These are phyloP conservation scores for Valencia hispanica DNA, from an alignment of 2,797 vertebrate species.

Conservation along the genomic window DNA sequence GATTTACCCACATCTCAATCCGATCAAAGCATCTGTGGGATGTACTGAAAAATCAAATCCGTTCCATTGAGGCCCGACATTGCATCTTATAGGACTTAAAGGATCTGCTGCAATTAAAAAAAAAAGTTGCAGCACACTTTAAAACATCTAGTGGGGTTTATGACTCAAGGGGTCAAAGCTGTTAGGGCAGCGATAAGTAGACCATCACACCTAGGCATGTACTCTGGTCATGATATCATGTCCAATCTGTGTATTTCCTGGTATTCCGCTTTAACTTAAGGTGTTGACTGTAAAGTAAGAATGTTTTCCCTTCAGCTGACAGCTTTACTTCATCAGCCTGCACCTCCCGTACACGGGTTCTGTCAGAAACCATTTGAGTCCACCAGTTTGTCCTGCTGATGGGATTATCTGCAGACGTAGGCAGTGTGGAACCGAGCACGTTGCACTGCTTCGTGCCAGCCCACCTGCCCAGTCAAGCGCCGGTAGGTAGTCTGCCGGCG, in stretches of 20 bases:
- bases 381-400: conserved; percentile 27
- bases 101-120: neutral
- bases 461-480: conserved; percentile 57
- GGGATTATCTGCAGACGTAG: conserved; percentile 65
- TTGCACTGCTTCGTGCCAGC: conserved; percentile 81
- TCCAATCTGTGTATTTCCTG: neutral
- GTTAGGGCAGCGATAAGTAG: neutral
- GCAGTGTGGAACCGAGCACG: conserved; percentile 76
- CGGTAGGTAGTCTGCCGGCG: neutral
- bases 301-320: conserved; percentile 7
- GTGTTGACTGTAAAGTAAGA: conserved; percentile 18
- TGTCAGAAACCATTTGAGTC: conserved; percentile 49
- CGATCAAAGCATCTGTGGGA: neutral
- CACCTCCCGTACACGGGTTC: conserved; percentile 31
- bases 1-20: neutral
- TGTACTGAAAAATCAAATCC: neutral
- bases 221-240: neutral
- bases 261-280: neutral
- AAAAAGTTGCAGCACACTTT: neutral
- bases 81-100: neutral
- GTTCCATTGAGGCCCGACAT: neutral
- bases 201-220: neutral
- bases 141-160: neutral
- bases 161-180: neutral
- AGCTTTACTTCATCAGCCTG: conserved; percentile 24